Evolutionary conservation across 2,113 vertebrate species (phyloP), one percentile per base, ranked within the genome.

Genomic region (Tragelaphus scriptus): DNA sequence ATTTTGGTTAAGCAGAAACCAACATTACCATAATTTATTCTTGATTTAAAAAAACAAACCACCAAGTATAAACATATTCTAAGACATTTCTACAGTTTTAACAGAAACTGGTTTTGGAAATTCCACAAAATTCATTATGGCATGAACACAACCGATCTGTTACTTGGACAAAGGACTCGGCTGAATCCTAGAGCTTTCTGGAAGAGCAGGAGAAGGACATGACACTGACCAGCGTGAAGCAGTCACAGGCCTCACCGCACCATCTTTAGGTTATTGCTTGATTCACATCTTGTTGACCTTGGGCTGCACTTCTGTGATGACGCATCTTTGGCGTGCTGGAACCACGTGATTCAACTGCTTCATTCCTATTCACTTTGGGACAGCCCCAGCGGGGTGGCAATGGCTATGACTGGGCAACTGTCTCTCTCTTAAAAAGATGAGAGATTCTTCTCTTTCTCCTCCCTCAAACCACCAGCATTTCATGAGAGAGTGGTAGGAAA

Each of bases 311-410:
- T 85, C 96, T 40, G 49, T 65, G 80, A 94, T 44, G 75, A 97
- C 86, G 32, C 86, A 96, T 99, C 99, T 99, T 99, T 99, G 99
- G 99, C 98, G 97, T 98, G 96, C 98, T 98, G 61, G 91, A 98
- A 97, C 92, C 65, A 51, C 21, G 5, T 9, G 89, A 90, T 16
- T 58, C 68, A 95, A 95, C 47, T 2, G 77, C 87, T 96, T 51
- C 17, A 1, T 75, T 15, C 30, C 89, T 21, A 1, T 84, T 32
- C 15, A 40, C 30, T 61, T 56, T 90, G 92, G 82, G 85, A 85
- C 40, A 81, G 59, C 88, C 97, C 79, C 75, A 1, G 30, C 12
- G 88, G 90, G 85, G 84, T 49, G 2, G 32, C 85, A 2, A 23
- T 94, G 81, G 85, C 77, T 88, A 40, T 10, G 4, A 36, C 65